A percentile compares a stretch with the other conserved stretches of the same genome.
phyloP scores from a whole-genome alignment of 2,888 invertebrate genomes.

The Mesoligia furuncula region DNA sequence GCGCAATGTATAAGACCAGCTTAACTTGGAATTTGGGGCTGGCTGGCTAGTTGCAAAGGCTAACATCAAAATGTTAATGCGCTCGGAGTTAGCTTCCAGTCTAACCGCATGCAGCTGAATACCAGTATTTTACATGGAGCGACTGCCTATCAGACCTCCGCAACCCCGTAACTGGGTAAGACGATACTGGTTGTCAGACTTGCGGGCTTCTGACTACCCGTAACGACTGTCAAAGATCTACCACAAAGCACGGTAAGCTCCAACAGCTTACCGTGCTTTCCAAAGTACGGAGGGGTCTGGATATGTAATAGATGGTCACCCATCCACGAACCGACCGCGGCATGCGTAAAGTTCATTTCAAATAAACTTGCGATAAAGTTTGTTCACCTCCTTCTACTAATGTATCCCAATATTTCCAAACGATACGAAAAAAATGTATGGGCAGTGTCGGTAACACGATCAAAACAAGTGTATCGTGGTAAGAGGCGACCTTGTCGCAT shows the following conservation, averaged over 20 bases:
- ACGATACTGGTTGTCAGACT: not conserved
- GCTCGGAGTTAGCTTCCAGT: not conserved
- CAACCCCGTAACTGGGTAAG: not conserved
- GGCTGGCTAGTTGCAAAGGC: conserved; percentile 16
- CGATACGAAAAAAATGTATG: too few species aligned
- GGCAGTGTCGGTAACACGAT: too few species aligned
- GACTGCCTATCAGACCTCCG: not conserved
- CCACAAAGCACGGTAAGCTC: too few species aligned
- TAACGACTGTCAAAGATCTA: not conserved
- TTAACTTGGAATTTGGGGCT: not conserved
- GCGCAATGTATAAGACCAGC: conserved; percentile 24
- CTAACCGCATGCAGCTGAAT: not conserved
- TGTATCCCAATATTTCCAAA: too few species aligned
- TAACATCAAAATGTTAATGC: not conserved
- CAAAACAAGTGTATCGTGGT: too few species aligned
- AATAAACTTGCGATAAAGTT: too few species aligned
- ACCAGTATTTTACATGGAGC: not conserved
- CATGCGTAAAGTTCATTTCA: too few species aligned
- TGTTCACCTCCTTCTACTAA: too few species aligned
- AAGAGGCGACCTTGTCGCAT: too few species aligned
- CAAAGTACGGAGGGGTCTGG: too few species aligned
- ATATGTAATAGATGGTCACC: not conserved
- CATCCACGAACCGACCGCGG: not conserved
- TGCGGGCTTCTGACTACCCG: not conserved
- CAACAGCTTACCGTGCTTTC: too few species aligned